A percentile compares a stretch with the other conserved stretches of the same genome.
Conservation (phyloP, 2,113 vertebrate species). For the Elaphurus davidianus region DNA sequence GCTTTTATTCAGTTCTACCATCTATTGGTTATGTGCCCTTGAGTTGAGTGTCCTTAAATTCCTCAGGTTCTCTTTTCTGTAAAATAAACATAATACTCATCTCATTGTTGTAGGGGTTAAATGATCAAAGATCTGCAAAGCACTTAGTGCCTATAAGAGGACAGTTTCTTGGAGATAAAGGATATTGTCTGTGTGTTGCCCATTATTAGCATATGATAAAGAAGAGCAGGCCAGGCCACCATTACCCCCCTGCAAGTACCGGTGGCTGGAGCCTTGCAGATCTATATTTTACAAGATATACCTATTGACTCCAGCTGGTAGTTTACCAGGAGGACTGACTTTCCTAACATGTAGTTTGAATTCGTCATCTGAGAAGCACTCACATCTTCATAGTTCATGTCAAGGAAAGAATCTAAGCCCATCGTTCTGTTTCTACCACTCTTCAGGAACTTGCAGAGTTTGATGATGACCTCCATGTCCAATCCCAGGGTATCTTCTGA, state of each 20-base stretch:
- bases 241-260: fast-evolving
- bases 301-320: neutral
- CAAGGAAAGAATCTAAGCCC: neutral
- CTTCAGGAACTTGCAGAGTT: neutral
- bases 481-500: neutral
- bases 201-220: neutral
- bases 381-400: neutral
- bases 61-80: neutral
- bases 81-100: neutral
- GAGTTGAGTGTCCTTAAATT: neutral
- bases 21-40: neutral
- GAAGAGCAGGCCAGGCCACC: neutral
- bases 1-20: neutral
- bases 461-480: neutral
- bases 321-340: neutral
- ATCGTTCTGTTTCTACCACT: neutral
- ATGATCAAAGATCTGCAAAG: neutral
- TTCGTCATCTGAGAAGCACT: neutral
- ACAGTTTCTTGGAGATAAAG: neutral
- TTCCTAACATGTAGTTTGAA: neutral
- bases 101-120: neutral
- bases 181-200: fast-evolving
- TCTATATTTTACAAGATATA: fast-evolving
- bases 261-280: neutral
- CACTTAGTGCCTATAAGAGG: neutral